These are phyloP conservation scores for Xenopus laevis DNA, from an alignment of 2,113 vertebrate species.

Conservation along the genomic window DNA sequence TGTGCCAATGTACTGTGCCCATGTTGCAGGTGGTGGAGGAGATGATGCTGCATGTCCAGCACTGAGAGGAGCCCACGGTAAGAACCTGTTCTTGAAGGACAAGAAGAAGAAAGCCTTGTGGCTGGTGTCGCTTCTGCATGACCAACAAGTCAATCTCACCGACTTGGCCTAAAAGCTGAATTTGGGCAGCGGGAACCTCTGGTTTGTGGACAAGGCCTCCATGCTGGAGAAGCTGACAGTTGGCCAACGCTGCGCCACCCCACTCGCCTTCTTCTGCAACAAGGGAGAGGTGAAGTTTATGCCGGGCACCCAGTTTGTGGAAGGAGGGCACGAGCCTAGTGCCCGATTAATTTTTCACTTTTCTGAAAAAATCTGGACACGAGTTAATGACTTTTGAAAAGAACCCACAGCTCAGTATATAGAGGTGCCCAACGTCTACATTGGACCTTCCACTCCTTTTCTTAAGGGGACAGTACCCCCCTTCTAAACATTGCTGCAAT, in stretches of 20 bases:
- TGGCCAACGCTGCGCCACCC: constrained; percentile 80
- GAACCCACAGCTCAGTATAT: no score
- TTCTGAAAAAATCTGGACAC: constrained; percentile 81
- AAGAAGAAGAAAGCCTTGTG: constrained; percentile 88
- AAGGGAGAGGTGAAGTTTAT: constrained; percentile 70
- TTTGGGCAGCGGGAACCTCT: constrained; percentile 78
- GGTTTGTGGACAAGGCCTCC: constrained; percentile 78
- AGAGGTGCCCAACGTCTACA: no score
- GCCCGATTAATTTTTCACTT: constrained; percentile 74
- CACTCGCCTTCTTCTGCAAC: constrained; percentile 83
- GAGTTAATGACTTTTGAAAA: constrained; percentile 80
- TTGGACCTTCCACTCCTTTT: no score
- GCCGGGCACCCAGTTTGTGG: constrained; percentile 76
- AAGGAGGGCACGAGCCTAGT: constrained; percentile 79
- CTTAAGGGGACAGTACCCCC: no score
- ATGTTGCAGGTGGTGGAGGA: no score
- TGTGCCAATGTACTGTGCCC: no score
- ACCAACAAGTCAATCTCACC: constrained; percentile 78
- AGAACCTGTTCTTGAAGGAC: constrained; percentile 91
- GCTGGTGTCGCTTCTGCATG: constrained; percentile 77
- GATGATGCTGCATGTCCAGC: constrained; percentile 87
- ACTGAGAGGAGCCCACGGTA: constrained; percentile 78
- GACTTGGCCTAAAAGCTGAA: constrained; percentile 82
- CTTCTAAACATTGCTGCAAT: no score
- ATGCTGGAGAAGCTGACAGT: constrained; percentile 86